Base-by-base conservation (phyloP, 1,140 invertebrate species). In the Oreohelix idahoensis region DNA sequence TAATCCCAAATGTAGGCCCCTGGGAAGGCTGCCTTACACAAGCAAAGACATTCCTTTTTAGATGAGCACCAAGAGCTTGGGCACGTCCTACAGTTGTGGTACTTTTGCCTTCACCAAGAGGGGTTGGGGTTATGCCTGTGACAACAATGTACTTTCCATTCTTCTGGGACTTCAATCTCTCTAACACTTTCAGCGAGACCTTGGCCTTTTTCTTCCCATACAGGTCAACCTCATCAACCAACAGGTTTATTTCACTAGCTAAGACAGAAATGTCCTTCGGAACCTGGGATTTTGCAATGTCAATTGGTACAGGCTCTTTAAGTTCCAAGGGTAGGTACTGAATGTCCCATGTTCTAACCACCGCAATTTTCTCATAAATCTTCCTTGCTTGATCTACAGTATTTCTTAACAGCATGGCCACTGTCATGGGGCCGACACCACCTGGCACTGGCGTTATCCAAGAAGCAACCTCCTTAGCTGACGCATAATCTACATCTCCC, bases 1-100 rank as follows among this genome's bases (percentile, higher is more conserved):
- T 99, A 66, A 99, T 98, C 26, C 98, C 98, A 93, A 99, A 99
- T 1, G 98, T 99, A 0, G 98, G 98, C 36, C 98, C 98, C 93
- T 99, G 98, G 49, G 97, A 98, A 0, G 99, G 98, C 91, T 99
- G 99, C n/a, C 99, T 94, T 74, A 99, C 95, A 90, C 97, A 98
- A 11, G 97, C 98, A 91, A 99, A 96, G 0, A 97, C 95, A 93
- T 99, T 99, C 86, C 95, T 96, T 8, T 95, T 94, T 84, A 95
- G 94, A 88, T 98, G 96, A 8, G 96, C 96, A 1, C 95, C 95
- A 17, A 99, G 93, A 15, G 98, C 98, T 93, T 99, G 99, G 17
- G 96, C 95, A 75, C 99, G 92, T 49, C 99, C 99, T 87, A 99
- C 94, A 0, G 96, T 95, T 0, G 98, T 99, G 0, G 99, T 99